These are phyloP conservation scores for Bibio marci DNA, from an alignment of 2,888 invertebrate genomes.

Conservation along the genomic window DNA sequence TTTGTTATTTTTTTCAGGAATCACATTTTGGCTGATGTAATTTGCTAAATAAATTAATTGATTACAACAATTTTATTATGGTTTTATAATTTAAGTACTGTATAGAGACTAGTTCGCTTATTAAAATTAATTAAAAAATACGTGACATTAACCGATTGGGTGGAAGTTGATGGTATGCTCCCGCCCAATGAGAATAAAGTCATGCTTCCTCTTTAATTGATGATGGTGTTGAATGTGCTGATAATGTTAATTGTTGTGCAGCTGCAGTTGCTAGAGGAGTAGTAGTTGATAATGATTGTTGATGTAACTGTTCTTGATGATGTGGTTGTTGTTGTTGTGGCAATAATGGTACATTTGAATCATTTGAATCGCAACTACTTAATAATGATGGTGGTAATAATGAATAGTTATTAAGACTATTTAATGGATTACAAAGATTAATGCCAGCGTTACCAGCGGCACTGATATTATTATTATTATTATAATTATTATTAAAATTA, in stretches of 20 bases:
- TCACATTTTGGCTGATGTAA: no score
- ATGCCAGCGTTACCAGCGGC: no score
- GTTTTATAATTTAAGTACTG: no score
- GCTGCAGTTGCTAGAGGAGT: slow-evolving; percentile 4
- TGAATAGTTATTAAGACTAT: no score
- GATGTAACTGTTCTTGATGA: slow-evolving; percentile 1
- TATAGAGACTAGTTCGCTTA: no score
- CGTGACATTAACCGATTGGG: slow-evolving; percentile 20
- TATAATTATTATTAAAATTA: neutral
- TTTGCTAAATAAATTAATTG: no score
- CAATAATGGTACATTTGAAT: slow-evolving; percentile 16
- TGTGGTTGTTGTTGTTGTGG: slow-evolving; percentile 14
- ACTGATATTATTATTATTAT: no score
- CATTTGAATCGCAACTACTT: slow-evolving; percentile 20
- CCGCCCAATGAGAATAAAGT: slow-evolving; percentile 70
- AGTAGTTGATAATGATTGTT: slow-evolving; percentile 21
- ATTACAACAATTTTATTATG: no score
- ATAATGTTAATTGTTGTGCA: neutral
- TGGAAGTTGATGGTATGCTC: slow-evolving; percentile 36
- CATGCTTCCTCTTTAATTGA: slow-evolving; percentile 50
- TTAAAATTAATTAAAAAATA: slow-evolving; percentile 7
- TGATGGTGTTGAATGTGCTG: slow-evolving; percentile 2
- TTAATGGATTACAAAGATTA: no score
- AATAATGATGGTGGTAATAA: slow-evolving; percentile 9
- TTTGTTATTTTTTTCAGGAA: no score